Evolutionary conservation across 1,140 invertebrate species (phyloP).

Genomic region (Spodoptera frugiperda): DNA sequence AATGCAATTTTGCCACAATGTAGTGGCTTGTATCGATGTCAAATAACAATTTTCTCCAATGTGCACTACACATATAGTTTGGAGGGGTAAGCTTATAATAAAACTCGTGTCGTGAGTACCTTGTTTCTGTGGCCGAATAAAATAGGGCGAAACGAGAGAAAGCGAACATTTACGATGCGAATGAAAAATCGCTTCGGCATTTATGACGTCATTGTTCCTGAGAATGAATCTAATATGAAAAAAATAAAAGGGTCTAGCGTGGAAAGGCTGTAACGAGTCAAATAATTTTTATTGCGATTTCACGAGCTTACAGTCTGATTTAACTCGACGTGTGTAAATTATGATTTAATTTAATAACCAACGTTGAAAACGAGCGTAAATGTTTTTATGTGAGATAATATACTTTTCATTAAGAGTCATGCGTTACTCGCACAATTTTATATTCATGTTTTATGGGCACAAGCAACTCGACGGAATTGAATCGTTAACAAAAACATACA

Average conservation of each 20-base stretch:
- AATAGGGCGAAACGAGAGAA: conserved; percentile 60
- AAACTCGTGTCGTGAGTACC: conserved; percentile 54
- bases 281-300: conserved; percentile 82
- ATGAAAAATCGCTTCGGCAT: conserved; percentile 78
- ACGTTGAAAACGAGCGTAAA: conserved; percentile 75
- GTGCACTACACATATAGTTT: conserved; percentile 1
- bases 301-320: conserved; percentile 79
- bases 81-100: conserved; percentile 39
- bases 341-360: conserved; percentile 84
- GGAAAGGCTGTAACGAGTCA: conserved; percentile 68
- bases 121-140: conserved; percentile 68
- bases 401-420: conserved; percentile 80
- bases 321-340: conserved; percentile 81
- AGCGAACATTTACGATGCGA: conserved; percentile 71
- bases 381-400: conserved; percentile 82
- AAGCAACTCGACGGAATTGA: conserved; percentile 59
- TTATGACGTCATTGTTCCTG: conserved; percentile 80
- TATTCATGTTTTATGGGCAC: conserved; percentile 69
- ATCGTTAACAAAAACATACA: conserved; percentile 55
- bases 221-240: conserved; percentile 74
- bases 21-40: neutral
- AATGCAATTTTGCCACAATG: neutral
- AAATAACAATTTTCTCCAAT: conserved; percentile 28
- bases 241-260: conserved; percentile 67
- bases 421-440: conserved; percentile 73